Evolutionary conservation across 2,888 invertebrate genomes (phyloP).

Genomic region (Cantharis rustica): DNA sequence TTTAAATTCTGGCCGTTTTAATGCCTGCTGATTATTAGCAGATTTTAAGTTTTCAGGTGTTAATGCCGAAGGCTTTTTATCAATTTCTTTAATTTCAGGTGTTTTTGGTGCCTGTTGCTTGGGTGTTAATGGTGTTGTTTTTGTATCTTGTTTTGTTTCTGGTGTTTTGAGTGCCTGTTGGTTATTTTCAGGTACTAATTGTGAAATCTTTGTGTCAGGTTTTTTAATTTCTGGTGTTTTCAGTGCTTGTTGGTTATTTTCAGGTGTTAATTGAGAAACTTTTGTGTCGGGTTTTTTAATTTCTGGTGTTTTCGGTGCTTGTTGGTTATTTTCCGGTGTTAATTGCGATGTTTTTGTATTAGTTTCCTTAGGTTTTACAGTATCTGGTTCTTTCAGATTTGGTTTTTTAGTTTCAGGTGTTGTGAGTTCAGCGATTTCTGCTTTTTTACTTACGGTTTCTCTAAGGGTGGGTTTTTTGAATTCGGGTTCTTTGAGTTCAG

Average conservation of each 20-base stretch:
- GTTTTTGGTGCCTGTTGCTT: conserved; percentile 22
- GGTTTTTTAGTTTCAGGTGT: conserved; percentile 39
- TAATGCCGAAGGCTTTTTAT: conserved; percentile 12
- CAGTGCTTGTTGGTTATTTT: conserved; percentile 20
- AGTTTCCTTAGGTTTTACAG: conserved; percentile 27
- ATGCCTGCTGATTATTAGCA: not conserved
- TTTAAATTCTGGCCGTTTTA: not conserved
- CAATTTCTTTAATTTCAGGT: conserved; percentile 29
- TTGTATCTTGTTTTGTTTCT: conserved; percentile 36
- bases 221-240: conserved; percentile 42
- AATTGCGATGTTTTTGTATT: conserved; percentile 27
- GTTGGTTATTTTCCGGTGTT: conserved; percentile 27
- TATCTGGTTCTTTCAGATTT: not conserved
- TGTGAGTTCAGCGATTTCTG: not conserved
- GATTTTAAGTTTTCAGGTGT: not conserved
- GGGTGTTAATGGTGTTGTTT: not conserved
- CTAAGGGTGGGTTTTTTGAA: conserved; percentile 25
- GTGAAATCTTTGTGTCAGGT: conserved; percentile 33
- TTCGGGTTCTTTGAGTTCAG: conserved; percentile 49
- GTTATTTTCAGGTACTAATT: conserved; percentile 3
- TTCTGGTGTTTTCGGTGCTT: conserved; percentile 17
- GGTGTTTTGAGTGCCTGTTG: conserved; percentile 27
- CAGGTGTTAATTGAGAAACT: conserved; percentile 1
- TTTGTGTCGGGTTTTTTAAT: conserved; percentile 19
- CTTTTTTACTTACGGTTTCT: not conserved